Base-by-base conservation (phyloP, 2,797 vertebrate genomes). In the Eulemur coronatus region DNA sequence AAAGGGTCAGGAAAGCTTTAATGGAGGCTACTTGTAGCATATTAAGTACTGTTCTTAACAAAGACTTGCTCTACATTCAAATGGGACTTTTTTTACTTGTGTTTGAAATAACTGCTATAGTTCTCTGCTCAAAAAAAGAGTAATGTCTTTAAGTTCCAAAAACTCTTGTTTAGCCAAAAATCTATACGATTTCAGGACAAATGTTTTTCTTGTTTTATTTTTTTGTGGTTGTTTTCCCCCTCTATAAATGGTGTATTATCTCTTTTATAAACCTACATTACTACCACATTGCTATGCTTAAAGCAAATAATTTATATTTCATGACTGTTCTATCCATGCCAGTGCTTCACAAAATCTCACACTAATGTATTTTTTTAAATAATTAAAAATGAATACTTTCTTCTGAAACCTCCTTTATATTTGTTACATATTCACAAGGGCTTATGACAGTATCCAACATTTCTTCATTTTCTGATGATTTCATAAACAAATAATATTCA, bases 1-100 rank as follows among this genome's bases (percentile, higher is more conserved):
- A 97, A 97, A 97, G 75, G 55, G 52, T 96, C 97, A 98, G 46
- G 89, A 84, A 43, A 80, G 48, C 41, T 97, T 98, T 65, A 98
- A 97, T 30, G 14, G 24, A 95, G n/a, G 33, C 11, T 96, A 85
- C 89, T 91, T 84, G 67, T 0, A 97, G 33, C 20, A 84, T 70
- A 93, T 91, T 95, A 97, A 97, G 81, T 93, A 35, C 80, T 85
- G 11, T 46, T 52, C 79, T 63, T 95, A 1, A 48, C 26, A 76
- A 82, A 95, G 13, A 30, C 0, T 91, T 90, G 3, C 2, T 95
- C 28, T 43, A 82, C 14, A 96, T 94, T 98, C 8, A 75, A 97
- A 90, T 85, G 4, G 82, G 5, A 3, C 91, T 48, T 69, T 91
- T 97, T 94, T 26, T 84, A 59, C 5, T 96, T 96, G 14, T 69